Percentiles rank a stretch among this genome's conserved stretches.
Conservation (phyloP, 2,113 vertebrate species). For the Notechis scutatus region DNA sequence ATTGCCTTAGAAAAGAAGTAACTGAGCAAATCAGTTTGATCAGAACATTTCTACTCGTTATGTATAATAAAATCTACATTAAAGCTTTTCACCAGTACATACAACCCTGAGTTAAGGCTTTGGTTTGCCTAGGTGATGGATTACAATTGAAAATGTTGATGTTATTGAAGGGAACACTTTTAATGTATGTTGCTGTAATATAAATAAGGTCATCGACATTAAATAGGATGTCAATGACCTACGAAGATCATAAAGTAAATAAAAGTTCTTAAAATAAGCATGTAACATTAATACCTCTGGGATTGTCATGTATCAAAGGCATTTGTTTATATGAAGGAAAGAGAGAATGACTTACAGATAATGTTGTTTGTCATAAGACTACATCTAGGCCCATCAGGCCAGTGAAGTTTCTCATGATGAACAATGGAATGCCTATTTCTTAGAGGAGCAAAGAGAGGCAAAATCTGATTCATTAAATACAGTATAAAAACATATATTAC, state of each 20-base stretch:
- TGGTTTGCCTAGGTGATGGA: slow-evolving; percentile 82
- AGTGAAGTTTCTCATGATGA: slow-evolving; percentile 37
- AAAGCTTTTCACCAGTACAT: slow-evolving; percentile 78
- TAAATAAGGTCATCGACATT: slow-evolving; percentile 82
- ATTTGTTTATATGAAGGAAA: slow-evolving; percentile 74
- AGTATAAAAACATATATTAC: background rate
- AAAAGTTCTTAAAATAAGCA: slow-evolving; percentile 82
- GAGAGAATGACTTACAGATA: slow-evolving; percentile 70
- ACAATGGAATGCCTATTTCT: slow-evolving; percentile 35
- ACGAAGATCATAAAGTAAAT: slow-evolving; percentile 84
- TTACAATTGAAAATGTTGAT: slow-evolving; percentile 83
- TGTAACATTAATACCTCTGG: slow-evolving; percentile 75
- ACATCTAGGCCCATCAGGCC: slow-evolving; percentile 59
- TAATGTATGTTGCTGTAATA: slow-evolving; percentile 83
- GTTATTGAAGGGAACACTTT: slow-evolving; percentile 80
- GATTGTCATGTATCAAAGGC: slow-evolving; percentile 71
- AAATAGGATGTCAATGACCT: slow-evolving; percentile 86
- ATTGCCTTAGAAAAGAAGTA: slow-evolving; percentile 61
- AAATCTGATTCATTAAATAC: background rate
- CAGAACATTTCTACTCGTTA: slow-evolving; percentile 68
- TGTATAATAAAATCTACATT: slow-evolving; percentile 71
- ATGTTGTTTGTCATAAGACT: slow-evolving; percentile 66
- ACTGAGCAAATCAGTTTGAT: slow-evolving; percentile 77
- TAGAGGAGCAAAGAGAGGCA: background rate
- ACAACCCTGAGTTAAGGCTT: slow-evolving; percentile 73